A percentile compares a stretch with the other conserved stretches of the same genome.
These are phyloP conservation scores for Pseudoatta argentina DNA, from an alignment of 1,140 invertebrate species.

Conservation along the genomic window DNA sequence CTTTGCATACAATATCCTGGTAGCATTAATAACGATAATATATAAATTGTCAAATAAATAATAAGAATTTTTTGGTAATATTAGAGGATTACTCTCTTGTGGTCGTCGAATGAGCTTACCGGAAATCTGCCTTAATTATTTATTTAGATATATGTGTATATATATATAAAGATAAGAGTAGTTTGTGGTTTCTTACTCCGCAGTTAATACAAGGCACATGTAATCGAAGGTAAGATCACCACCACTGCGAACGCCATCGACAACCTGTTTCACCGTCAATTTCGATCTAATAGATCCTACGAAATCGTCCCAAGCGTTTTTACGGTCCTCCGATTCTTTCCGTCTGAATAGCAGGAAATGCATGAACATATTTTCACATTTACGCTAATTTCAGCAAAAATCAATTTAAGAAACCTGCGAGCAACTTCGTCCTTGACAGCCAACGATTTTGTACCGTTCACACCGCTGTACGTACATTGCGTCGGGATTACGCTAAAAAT, in stretches of 20 bases:
- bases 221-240: constrained; percentile 95
- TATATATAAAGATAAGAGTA: constrained; percentile 11
- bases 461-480: constrained; percentile 82
- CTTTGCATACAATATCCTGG: neutral
- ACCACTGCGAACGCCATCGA: constrained; percentile 91
- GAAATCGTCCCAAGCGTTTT: constrained; percentile 89
- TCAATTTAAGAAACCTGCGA: constrained; percentile 61
- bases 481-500: constrained; percentile 83
- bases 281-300: constrained; percentile 92
- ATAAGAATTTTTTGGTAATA: neutral
- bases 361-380: neutral
- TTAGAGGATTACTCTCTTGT: neutral
- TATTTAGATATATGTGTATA: constrained; percentile 38
- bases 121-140: constrained; percentile 21
- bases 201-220: constrained; percentile 91
- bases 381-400: neutral
- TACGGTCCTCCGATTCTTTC: constrained; percentile 83
- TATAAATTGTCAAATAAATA: neutral
- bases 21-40: neutral
- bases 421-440: constrained; percentile 75
- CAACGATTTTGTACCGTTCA: constrained; percentile 64
- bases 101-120: neutral
- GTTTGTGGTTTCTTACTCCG: constrained; percentile 88
- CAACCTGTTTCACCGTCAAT: constrained; percentile 94
- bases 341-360: constrained; percentile 46